These are phyloP conservation scores for Thaleichthys pacificus DNA, from an alignment of 2,797 vertebrate species.

Conservation along the genomic window DNA sequence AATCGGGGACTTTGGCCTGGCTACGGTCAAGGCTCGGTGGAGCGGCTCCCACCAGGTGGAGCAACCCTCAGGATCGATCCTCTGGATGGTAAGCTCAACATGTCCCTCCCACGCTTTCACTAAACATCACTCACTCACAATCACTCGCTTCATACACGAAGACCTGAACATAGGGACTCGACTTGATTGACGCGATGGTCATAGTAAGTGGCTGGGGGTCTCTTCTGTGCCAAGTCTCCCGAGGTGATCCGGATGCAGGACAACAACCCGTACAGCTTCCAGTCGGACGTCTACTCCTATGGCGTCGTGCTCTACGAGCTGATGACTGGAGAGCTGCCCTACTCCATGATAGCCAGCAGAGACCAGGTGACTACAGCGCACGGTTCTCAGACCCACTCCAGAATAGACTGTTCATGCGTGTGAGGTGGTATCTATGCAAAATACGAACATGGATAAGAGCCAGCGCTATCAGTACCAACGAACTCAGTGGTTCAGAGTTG, in stretches of 20 bases:
- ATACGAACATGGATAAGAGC: neutral
- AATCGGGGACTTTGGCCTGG: conserved; percentile 96
- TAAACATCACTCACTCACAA: neutral
- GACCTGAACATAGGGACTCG: too few relatives aligned
- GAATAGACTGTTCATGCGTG: neutral
- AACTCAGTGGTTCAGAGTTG: too few relatives aligned
- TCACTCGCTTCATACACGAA: neutral
- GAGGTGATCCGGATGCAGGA: conserved; percentile 98
- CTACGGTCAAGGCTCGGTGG: conserved; percentile 96
- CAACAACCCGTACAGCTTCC: conserved; percentile 96
- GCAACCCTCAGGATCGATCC: conserved; percentile 92
- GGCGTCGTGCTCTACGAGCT: conserved; percentile 95
- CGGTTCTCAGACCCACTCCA: neutral
- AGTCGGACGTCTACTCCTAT: conserved; percentile 97
- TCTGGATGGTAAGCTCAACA: conserved; percentile 91
- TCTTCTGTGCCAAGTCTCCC: conserved; percentile 79
- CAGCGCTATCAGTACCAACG: neutral
- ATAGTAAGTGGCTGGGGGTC: too few relatives aligned
- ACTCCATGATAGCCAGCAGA: conserved; percentile 89
- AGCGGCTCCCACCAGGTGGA: conserved; percentile 96
- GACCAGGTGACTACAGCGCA: conserved; percentile 82
- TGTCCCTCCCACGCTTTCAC: neutral
- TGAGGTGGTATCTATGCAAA: neutral
- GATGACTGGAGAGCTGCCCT: conserved; percentile 94
- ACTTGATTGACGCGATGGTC: neutral